Evolutionary conservation across 2,888 invertebrate species (phyloP).

Genomic region (Epinotia demarniana): DNA sequence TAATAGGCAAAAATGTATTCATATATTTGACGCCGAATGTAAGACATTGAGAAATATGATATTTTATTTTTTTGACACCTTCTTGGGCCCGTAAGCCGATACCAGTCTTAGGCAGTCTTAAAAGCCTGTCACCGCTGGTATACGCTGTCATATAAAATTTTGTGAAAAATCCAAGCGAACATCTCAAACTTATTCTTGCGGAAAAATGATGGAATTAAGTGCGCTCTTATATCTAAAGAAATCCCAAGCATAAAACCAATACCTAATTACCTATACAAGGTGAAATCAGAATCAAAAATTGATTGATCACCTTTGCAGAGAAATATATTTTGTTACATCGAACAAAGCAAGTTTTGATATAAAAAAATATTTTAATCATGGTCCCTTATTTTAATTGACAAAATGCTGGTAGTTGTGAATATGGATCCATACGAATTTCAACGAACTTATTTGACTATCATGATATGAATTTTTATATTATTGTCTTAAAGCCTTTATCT

Average conservation of each 20-base stretch:
- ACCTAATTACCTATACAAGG: no score
- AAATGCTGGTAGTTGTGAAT: no score
- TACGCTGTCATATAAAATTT: conserved; percentile 15
- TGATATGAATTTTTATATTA: no score
- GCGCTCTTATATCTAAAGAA: background rate
- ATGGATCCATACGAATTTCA: no score
- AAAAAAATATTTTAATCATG: no score
- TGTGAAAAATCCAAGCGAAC: conserved; percentile 4
- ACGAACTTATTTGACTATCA: no score
- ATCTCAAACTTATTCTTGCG: background rate
- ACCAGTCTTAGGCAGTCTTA: conserved; percentile 17
- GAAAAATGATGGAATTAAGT: conserved; percentile 1
- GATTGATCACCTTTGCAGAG: no score
- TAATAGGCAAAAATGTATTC: background rate
- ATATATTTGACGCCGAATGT: background rate
- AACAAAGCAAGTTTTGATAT: no score
- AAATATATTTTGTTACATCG: no score
- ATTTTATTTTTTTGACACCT: conserved; percentile 31
- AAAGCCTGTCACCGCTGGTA: conserved; percentile 33
- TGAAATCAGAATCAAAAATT: no score
- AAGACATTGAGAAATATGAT: conserved; percentile 16
- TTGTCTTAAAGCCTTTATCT: no score
- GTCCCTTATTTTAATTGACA: no score
- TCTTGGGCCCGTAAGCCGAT: conserved; percentile 21
- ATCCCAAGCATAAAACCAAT: background rate